Evolutionary conservation across 1,140 invertebrate species (phyloP), one percentile per base, ranked within the genome.

Genomic region (Trachelipus rathkii): DNA sequence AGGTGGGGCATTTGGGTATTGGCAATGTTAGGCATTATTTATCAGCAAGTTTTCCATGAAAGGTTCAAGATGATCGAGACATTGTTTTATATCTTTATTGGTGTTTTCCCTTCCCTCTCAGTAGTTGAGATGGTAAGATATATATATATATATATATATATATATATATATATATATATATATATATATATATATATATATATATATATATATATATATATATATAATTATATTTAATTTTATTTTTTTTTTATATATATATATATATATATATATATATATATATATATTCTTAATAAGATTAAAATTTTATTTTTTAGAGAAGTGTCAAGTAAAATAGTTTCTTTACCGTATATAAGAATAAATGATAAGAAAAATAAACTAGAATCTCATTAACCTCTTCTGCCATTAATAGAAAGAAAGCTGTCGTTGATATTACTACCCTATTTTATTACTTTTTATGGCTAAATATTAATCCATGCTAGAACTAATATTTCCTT

Each of bases 11-110:
- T 96, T 75, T 97, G 95, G 95, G 85, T 87, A 33, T 88, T 95
- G 84, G 93, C 94, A 0, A 87, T 90, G 3, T 84, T 94, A n/a
- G 95, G 95, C 60, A 95, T 96, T 82, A 85, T 92, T 11, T 97
- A 96, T 85, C 94, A 96, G 85, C 92, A 94, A 83, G 88, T 93
- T 69, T 97, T 95, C 86, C 95, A 97, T 84, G 95, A 97, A 87
- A 89, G 90, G 85, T 97, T 94, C 87, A 97, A 97, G 88, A 92
- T 90, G 86, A 85, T 98, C 76, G 95, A 97, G 85, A 93, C 93
- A 9, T 85, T 93, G 82, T 91, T 97, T 82, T 98, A 98, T 85
- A 84, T 97, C 77, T 85, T 95, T 70, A 95, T 96, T 86, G 95
- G 94, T 43, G 86, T 96, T 68, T 90, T 91, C 69, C 95, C 95